These are phyloP conservation scores for Thymallus thymallus DNA, from an alignment of 2,113 vertebrate genomes.

Conservation along the genomic window DNA sequence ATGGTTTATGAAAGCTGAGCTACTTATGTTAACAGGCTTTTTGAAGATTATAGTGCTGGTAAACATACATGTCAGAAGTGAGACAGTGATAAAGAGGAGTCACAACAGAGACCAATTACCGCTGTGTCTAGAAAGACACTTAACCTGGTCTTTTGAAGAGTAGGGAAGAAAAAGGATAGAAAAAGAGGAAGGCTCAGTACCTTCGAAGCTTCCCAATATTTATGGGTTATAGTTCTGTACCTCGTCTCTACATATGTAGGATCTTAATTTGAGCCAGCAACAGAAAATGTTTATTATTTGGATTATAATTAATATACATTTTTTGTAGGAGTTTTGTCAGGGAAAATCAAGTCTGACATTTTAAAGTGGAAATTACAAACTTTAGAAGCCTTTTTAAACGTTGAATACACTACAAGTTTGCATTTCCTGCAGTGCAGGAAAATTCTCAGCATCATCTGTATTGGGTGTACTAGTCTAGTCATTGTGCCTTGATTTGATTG, in stretches of 20 bases:
- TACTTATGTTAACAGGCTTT: conserved; percentile 79
- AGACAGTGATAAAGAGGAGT: conserved; percentile 57
- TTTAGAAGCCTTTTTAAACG: too few relatives aligned
- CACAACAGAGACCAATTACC: conserved; percentile 64
- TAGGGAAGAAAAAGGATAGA: conserved; percentile 10
- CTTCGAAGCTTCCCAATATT: conserved; percentile 43
- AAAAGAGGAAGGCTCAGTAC: conserved; percentile 47
- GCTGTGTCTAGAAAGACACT: conserved; percentile 42
- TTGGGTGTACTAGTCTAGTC: conserved; percentile 41
- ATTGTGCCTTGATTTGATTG: conserved; percentile 57
- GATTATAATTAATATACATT: too few relatives aligned
- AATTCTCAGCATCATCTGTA: not conserved
- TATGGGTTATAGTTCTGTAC: conserved; percentile 38
- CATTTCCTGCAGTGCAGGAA: too few relatives aligned
- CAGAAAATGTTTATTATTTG: too few relatives aligned
- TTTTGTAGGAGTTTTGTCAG: too few relatives aligned
- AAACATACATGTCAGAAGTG: conserved; percentile 73
- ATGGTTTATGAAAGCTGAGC: conserved; percentile 76
- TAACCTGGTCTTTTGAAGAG: conserved; percentile 58
- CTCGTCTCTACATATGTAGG: conserved; percentile 8
- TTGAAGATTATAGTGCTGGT: conserved; percentile 76
- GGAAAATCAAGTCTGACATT: too few relatives aligned
- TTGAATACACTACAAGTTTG: too few relatives aligned
- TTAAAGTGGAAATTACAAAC: too few relatives aligned
- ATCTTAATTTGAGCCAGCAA: too few relatives aligned